phyloP scores from a whole-genome alignment of 2,888 invertebrate genomes.

The Pristionchus fissidentatus region DNA sequence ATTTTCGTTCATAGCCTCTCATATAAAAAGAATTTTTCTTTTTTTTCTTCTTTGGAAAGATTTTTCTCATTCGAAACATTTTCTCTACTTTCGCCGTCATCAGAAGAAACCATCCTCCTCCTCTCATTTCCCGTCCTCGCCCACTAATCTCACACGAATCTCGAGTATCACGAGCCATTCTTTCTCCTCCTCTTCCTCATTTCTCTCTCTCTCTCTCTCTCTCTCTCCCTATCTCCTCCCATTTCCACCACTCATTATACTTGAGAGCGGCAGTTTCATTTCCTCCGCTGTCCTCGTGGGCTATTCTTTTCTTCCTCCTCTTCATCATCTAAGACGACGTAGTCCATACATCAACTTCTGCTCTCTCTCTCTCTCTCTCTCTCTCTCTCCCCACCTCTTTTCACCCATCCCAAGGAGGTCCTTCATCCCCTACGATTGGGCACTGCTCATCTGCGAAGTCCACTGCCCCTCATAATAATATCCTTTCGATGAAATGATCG shows the following conservation, averaged over 20 bases:
- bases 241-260: slow-evolving; percentile 18
- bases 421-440: no score
- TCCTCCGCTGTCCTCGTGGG: no score
- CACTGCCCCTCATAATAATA: no score
- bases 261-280: slow-evolving; percentile 25
- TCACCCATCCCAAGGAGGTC: neutral
- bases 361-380: neutral
- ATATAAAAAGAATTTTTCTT: no score
- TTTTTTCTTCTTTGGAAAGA: no score
- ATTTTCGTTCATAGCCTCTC: neutral
- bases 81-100: neutral
- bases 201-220: neutral
- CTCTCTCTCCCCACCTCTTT: neutral
- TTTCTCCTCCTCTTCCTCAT: slow-evolving; percentile 20
- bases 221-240: neutral
- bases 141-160: slow-evolving; percentile 38
- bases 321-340: no score
- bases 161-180: slow-evolving; percentile 27
- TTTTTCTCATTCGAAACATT: no score
- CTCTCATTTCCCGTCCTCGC: slow-evolving; percentile 16
- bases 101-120: neutral
- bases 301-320: no score
- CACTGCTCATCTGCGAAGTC: no score
- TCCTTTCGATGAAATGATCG: no score
- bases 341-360: no score